phyloP scores from a whole-genome alignment of 2,797 vertebrate species.

The Ctenosaura bakeri region DNA sequence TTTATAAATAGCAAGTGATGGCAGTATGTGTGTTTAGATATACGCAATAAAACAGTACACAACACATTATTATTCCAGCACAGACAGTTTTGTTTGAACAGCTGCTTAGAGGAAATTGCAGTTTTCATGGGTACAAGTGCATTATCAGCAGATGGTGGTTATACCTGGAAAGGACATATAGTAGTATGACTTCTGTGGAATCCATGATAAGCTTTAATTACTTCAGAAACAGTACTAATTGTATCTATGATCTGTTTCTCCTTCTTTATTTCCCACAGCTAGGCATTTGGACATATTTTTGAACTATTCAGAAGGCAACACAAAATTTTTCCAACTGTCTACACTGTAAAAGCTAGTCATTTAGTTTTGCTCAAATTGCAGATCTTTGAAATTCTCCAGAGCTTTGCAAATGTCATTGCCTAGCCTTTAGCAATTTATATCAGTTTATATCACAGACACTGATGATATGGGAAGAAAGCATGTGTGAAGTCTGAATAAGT shows the following conservation, averaged over 20 bases:
- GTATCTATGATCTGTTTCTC: neutral
- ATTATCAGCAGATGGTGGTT: neutral
- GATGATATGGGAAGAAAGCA: neutral
- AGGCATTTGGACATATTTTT: neutral
- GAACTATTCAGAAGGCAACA: neutral
- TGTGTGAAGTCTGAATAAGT: neutral
- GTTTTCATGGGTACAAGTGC: neutral
- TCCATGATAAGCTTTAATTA: neutral
- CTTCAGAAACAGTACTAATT: neutral
- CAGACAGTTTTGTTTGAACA: constrained; percentile 1
- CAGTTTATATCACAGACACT: neutral
- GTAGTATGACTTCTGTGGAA: neutral
- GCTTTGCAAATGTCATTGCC: neutral
- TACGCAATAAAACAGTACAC: neutral
- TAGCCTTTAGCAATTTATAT: neutral
- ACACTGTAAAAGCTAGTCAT: neutral
- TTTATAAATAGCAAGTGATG: neutral
- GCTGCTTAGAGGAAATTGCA: neutral
- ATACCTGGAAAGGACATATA: neutral
- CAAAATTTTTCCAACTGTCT: neutral
- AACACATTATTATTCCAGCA: neutral
- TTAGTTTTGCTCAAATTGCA: neutral
- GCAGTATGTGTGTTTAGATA: neutral
- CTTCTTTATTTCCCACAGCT: neutral
- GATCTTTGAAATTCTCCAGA: neutral